Evolutionary conservation across 2,113 vertebrate species (phyloP).

Genomic region (Pelmatolapia mariae): DNA sequence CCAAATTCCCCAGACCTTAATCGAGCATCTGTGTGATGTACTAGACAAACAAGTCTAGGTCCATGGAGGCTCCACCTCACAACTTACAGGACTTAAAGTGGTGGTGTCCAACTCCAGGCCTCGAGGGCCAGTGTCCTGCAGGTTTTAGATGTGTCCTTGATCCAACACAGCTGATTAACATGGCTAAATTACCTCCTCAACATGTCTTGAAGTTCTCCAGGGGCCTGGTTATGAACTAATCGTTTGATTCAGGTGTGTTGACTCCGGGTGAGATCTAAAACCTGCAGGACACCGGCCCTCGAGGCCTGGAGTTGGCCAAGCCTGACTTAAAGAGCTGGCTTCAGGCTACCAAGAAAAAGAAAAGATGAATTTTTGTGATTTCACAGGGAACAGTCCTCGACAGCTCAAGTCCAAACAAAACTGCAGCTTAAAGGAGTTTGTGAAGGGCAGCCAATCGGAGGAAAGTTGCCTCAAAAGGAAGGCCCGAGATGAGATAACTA

Average conservation of each 20-base stretch:
- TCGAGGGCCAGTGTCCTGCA: accelerated
- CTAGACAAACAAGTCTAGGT: background rate
- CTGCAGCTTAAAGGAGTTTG: background rate
- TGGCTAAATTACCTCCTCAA: background rate
- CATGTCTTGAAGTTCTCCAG: background rate
- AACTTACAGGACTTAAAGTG: background rate
- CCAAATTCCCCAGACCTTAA: background rate
- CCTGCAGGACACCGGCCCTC: accelerated
- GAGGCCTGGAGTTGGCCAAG: background rate
- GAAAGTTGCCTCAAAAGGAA: background rate
- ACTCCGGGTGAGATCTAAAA: background rate
- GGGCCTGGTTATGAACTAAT: accelerated
- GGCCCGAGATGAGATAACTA: background rate
- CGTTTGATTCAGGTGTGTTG: background rate
- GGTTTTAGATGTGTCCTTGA: background rate
- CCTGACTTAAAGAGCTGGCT: background rate
- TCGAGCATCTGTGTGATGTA: background rate
- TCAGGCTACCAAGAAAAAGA: background rate
- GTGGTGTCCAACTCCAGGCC: background rate
- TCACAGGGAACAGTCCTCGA: background rate
- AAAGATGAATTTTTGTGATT: background rate
- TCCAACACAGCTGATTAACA: background rate
- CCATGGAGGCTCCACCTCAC: background rate
- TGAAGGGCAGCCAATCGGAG: background rate
- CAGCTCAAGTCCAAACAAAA: too few species aligned